These are phyloP conservation scores for Cerastis rubricosa DNA, from an alignment of 2,888 invertebrate species.

Conservation along the genomic window DNA sequence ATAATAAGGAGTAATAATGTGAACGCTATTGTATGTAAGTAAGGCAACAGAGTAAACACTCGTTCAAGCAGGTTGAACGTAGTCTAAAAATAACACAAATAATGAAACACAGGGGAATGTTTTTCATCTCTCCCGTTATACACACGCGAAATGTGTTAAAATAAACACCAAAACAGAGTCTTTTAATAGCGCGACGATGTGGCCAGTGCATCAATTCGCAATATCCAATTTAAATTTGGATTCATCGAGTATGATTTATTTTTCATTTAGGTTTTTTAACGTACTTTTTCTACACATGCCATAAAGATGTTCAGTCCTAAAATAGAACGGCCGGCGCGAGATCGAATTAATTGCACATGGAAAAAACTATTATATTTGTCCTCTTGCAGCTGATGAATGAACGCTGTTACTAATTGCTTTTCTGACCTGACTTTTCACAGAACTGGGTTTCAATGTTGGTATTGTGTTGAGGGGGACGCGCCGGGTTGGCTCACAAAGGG, in stretches of 20 bases:
- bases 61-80: conserved; percentile 88
- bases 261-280: conserved; percentile 76
- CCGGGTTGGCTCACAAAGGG: conserved; percentile 81
- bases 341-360: conserved; percentile 73
- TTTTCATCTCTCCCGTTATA: conserved; percentile 90
- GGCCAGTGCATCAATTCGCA: conserved; percentile 87
- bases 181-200: conserved; percentile 88
- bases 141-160: conserved; percentile 90
- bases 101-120: conserved; percentile 90
- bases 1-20: conserved; percentile 80
- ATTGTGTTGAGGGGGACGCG: conserved; percentile 75
- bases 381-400: conserved; percentile 79
- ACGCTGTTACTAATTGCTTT: conserved; percentile 80
- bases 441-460: conserved; percentile 74
- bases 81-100: conserved; percentile 89
- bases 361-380: conserved; percentile 74
- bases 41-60: conserved; percentile 86
- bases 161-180: conserved; percentile 89
- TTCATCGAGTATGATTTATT: conserved; percentile 85
- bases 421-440: conserved; percentile 80
- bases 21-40: conserved; percentile 86
- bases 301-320: conserved; percentile 79
- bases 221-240: conserved; percentile 84
- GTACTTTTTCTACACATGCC: conserved; percentile 78
- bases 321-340: conserved; percentile 74